Conservation (phyloP, 2,888 invertebrate species). For the Chloromyia formosa region DNA sequence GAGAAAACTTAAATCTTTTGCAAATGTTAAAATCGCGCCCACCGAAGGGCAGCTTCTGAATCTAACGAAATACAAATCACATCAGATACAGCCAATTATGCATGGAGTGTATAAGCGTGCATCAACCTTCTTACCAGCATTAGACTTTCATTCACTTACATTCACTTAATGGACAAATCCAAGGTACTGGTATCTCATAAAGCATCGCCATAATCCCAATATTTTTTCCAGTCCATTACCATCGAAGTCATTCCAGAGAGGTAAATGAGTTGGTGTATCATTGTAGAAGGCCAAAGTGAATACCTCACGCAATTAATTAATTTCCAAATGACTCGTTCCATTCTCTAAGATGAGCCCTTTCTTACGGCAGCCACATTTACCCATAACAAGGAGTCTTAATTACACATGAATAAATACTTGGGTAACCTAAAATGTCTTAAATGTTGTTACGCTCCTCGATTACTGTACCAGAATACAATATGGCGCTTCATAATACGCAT, state of each 20-base stretch:
- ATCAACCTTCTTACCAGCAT: too few species aligned
- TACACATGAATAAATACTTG: slow-evolving; percentile 49
- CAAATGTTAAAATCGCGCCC: too few species aligned
- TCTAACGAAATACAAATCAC: too few species aligned
- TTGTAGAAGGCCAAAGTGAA: slow-evolving; percentile 14
- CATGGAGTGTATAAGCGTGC: too few species aligned
- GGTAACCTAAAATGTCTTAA: slow-evolving; percentile 46
- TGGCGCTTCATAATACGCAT: not conserved
- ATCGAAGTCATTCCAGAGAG: not conserved
- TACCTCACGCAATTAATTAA: slow-evolving; percentile 42
- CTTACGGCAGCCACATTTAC: slow-evolving; percentile 42
- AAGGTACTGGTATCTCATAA: not conserved
- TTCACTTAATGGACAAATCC: not conserved
- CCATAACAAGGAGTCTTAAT: slow-evolving; percentile 48
- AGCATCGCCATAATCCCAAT: not conserved
- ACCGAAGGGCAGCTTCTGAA: too few species aligned
- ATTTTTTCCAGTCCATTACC: slow-evolving; percentile 38
- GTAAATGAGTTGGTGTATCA: not conserved
- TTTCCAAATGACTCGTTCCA: slow-evolving; percentile 36
- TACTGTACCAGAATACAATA: slow-evolving; percentile 7
- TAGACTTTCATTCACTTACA: too few species aligned
- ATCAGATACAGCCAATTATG: too few species aligned
- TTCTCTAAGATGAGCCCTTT: slow-evolving; percentile 30
- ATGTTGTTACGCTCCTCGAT: slow-evolving; percentile 6
- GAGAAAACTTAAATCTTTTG: too few species aligned